Evolutionary conservation across 2,888 invertebrate genomes (phyloP).

Genomic region (Chromoteleia sp.): DNA sequence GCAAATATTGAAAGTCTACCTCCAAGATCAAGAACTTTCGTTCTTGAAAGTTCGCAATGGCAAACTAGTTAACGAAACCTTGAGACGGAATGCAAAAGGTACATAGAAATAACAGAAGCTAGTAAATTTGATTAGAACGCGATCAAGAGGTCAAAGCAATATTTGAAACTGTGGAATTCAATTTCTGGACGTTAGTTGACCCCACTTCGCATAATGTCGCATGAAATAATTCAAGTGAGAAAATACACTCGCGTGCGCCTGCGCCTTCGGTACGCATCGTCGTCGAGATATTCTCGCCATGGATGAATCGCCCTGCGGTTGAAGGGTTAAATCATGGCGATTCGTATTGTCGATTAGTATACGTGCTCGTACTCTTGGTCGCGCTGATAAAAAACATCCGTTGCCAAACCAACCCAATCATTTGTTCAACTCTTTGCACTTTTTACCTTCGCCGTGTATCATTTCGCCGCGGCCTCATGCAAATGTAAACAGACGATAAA

Average conservation of each 20-base stretch:
- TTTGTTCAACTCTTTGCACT: slow-evolving; percentile 46
- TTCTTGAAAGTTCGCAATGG: neutral
- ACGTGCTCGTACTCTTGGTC: slow-evolving; percentile 7
- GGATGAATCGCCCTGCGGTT: slow-evolving; percentile 62
- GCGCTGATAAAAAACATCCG: slow-evolving; percentile 43
- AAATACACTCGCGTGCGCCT: slow-evolving; percentile 53
- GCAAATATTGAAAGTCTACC: slow-evolving; percentile 20
- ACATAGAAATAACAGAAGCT: neutral
- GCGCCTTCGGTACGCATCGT: slow-evolving; percentile 54
- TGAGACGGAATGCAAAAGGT: neutral
- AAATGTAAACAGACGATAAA: slow-evolving; percentile 62
- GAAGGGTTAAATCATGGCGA: slow-evolving; percentile 65
- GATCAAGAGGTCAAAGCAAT: neutral
- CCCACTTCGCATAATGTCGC: neutral
- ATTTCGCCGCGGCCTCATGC: slow-evolving; percentile 48
- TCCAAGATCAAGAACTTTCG: neutral
- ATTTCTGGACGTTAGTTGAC: neutral
- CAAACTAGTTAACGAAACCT: slow-evolving; percentile 10
- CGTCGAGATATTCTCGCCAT: slow-evolving; percentile 28
- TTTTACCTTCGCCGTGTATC: slow-evolving; percentile 50
- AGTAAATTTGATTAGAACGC: neutral
- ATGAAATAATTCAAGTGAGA: neutral
- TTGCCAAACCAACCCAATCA: slow-evolving; percentile 55
- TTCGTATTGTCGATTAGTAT: slow-evolving; percentile 56
- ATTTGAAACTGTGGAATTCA: neutral